A percentile compares a stretch with the other conserved stretches of the same genome.
These are phyloP conservation scores for Dicyrtoma fusca DNA, from an alignment of 2,888 invertebrate species.

Conservation along the genomic window DNA sequence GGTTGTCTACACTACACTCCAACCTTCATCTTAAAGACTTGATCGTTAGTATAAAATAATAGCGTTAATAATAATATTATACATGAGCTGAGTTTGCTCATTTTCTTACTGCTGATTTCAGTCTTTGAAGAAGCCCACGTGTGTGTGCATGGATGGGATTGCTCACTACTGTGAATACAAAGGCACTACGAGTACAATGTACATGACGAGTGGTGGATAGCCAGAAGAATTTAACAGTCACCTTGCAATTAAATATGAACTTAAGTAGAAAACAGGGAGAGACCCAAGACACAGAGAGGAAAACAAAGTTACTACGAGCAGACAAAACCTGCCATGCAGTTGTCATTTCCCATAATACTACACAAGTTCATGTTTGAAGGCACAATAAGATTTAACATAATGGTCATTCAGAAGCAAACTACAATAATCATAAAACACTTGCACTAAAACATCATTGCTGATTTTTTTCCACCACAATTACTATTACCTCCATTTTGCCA, in stretches of 20 bases:
- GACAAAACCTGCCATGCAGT: neutral
- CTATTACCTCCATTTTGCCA: too few relatives aligned
- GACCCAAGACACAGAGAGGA: neutral
- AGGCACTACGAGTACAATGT: too few relatives aligned
- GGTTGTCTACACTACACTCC: neutral
- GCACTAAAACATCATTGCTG: too few relatives aligned
- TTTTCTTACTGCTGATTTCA: too few relatives aligned
- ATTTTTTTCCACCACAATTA: neutral
- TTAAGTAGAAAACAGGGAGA: too few relatives aligned
- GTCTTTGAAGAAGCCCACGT: too few relatives aligned
- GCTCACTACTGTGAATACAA: too few relatives aligned
- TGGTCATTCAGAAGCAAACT: neutral
- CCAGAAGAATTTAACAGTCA: too few relatives aligned
- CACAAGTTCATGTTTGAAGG: constrained; percentile 3
- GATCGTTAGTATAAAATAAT: neutral
- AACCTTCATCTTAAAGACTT: neutral
- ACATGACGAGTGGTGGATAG: too few relatives aligned
- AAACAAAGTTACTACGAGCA: neutral
- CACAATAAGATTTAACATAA: constrained; percentile 8
- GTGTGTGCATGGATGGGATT: too few relatives aligned
- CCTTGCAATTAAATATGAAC: too few relatives aligned
- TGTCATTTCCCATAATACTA: constrained; percentile 16
- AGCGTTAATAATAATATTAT: neutral
- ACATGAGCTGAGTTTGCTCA: too few relatives aligned
- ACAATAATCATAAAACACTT: neutral